Evolutionary conservation across 2,797 vertebrate species (phyloP).

Genomic region (Crenichthys baileyi): DNA sequence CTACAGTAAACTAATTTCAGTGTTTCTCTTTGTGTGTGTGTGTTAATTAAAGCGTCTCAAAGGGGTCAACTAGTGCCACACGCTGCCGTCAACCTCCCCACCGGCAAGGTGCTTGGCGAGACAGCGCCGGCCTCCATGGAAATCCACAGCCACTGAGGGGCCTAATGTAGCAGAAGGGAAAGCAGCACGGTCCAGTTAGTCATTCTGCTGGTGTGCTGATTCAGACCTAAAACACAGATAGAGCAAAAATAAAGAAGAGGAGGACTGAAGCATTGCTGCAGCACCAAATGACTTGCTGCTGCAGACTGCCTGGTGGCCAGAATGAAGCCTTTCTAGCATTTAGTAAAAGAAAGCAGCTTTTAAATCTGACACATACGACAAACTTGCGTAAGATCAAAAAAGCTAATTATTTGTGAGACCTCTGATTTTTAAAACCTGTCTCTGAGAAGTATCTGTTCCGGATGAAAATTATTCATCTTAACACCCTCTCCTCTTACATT

Average conservation of each 20-base stretch:
- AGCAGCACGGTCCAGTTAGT: conserved; percentile 36
- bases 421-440: conserved; percentile 15
- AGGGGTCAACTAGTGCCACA: conserved; percentile 32
- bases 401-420: conserved; percentile 17
- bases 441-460: conserved; percentile 10
- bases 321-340: not conserved
- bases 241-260: conserved; percentile 15
- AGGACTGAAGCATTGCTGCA: conserved; percentile 33
- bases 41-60: conserved; percentile 4
- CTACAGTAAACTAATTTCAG: not conserved
- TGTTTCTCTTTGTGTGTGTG: not conserved
- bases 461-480: conserved; percentile 28
- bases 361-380: conserved; percentile 9
- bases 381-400: conserved; percentile 19
- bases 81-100: conserved; percentile 52
- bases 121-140: conserved; percentile 22
- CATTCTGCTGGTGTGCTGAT: conserved; percentile 36
- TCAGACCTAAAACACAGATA: conserved; percentile 49
- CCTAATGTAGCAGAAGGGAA: conserved; percentile 27
- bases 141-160: conserved; percentile 16
- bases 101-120: conserved; percentile 54
- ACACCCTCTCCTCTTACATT: not conserved
- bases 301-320: conserved; percentile 33
- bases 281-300: conserved; percentile 37
- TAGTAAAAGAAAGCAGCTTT: not conserved